Base-by-base conservation (phyloP, 1,140 invertebrate genomes). In the Cyclargus thomasi region DNA sequence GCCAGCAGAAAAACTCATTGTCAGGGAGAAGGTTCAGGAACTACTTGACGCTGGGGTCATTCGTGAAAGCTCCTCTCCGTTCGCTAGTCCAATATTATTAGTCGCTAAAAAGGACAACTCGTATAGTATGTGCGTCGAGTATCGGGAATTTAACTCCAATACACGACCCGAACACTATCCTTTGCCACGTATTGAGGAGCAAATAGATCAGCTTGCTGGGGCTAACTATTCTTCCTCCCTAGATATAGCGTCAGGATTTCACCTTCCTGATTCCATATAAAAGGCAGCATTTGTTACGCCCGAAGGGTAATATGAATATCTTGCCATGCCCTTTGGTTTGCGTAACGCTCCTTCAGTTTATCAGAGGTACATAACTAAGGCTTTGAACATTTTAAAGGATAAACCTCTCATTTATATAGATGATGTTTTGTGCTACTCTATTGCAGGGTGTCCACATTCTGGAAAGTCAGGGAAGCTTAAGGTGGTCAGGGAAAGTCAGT, bases 101-200 rank as follows among this genome's bases (percentile, higher is more conserved):
- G 70, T 75, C 5, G 23, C 2, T 2, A 70, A 71, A 21, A 74
- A 70, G 22, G 70, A 74, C 35, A 66, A 70, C 23, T 29, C 36
- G 39, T 17, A 70, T 16, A 63, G 67, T n/a, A 53, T 72, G 62
- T 72, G 70, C n/a, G 65, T 72, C 3, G 67, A 72, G 18, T 68
- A 16, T 21, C 16, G 87, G 8, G 64, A 72, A 21, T 66, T 93
- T 0, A 94, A 93, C 74, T 36, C 68, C 0, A 74, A 88, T 4
- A 92, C 88, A 0, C 70, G 75, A 5, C 76, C 75, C 22, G 90
- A 92, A 63, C 69, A 67, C 20, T 70, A 68, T 69, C 92, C 92
- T 0, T 63, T 93, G 4, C 92, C 91, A 21, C 16, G 62, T 14
- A 71, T 71, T 6, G 39, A 35, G 1, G 70, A 71, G 11, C 64